Base-by-base conservation (phyloP, 2,113 vertebrate genomes). In the Eudyptes chrysolophus region DNA sequence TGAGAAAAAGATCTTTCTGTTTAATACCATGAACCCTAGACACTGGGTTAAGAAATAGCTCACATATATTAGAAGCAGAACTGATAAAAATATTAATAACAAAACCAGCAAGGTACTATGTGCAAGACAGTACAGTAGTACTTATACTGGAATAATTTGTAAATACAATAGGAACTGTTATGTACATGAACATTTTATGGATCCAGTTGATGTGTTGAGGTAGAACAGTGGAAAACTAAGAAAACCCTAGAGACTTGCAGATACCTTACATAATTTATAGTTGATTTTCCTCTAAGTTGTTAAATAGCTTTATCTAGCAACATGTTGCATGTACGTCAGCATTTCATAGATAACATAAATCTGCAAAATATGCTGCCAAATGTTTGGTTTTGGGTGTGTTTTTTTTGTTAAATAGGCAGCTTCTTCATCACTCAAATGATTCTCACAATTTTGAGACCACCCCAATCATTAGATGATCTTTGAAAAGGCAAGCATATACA, bases 221-320 rank as follows among this genome's bases (percentile, higher is more conserved):
- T 52, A 29, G 18, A 95, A 11, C 77, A 90, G 18, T 64, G 44
- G 55, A 97, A 97, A 96, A 94, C 38, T 55, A 42, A 71, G 36
- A 89, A 85, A 83, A 1, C 75, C 21, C 16, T 16, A 30, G 34
- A n/a, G 88, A 94, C 75, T 4, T 85, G 42, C 60, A 54, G 40
- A 83, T 87, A 46, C 5, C 10, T 87, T 92, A 60, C 36, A 46
- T 71, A 74, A 83, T 92, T 76, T 90, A 61, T 71, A 78, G 68
- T n/a, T 74, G 27, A 94, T 90, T 97, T 97, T 29, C 44, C 46
- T 38, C 26, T 55, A 22, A 85, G 38, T 60, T 96, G 65, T 88
- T 90, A 91, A 97, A 80, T 49, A 92, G 6, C 76, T 95, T 94
- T 80, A 80, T 79, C 89, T 94, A 68, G 84, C 16, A 80, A 84